Percentiles rank a stretch among this genome's conserved stretches.
phyloP scores from a whole-genome alignment of 1,140 invertebrate species.

The Solenopsis fugax region DNA sequence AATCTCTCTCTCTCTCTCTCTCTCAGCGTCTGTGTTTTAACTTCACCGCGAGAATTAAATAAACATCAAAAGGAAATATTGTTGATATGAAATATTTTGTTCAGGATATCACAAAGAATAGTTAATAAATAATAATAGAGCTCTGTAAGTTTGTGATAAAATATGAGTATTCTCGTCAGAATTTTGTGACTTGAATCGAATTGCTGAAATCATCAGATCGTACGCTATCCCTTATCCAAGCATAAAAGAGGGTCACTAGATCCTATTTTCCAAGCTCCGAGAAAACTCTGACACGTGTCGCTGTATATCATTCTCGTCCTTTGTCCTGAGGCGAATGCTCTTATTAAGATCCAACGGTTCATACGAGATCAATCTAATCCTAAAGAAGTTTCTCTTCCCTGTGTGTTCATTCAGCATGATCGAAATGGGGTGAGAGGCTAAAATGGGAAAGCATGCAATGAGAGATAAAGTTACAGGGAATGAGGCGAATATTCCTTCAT shows the following conservation, averaged over 20 bases:
- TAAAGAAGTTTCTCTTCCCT: conserved; percentile 29
- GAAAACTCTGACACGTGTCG: conserved; percentile 70
- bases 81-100: background rate
- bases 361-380: conserved; percentile 62
- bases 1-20: conserved; percentile 4
- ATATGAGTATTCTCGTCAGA: conserved; percentile 6
- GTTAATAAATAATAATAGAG: conserved; percentile 1
- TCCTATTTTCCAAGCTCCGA: conserved; percentile 66
- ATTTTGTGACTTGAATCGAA: background rate
- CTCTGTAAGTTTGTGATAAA: conserved; percentile 2
- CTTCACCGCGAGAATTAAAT: background rate
- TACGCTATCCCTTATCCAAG: background rate
- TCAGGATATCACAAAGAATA: background rate
- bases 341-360: conserved; percentile 27
- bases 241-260: conserved; percentile 28
- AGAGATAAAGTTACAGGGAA: conserved; percentile 1
- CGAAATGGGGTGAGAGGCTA: conserved; percentile 27
- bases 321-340: conserved; percentile 53
- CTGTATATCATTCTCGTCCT: conserved; percentile 46
- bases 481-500: conserved; percentile 3
- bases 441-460: background rate
- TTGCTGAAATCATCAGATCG: conserved; percentile 32
- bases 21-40: background rate
- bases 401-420: background rate
- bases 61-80: background rate